Conservation (phyloP, 1,140 invertebrate genomes). For the Orchestia grillus region DNA sequence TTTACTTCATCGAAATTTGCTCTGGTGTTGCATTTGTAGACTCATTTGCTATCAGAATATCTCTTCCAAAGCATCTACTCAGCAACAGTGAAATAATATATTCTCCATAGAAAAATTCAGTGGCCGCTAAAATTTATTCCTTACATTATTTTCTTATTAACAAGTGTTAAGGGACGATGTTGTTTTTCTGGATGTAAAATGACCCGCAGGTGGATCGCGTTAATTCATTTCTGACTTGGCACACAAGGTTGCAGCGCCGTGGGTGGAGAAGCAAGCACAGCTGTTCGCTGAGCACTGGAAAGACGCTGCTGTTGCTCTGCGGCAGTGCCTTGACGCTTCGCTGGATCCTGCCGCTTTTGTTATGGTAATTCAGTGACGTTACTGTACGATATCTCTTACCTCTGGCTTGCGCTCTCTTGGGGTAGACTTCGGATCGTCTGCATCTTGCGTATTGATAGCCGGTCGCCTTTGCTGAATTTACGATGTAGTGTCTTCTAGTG, state of each 20-base stretch:
- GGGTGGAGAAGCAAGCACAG: neutral
- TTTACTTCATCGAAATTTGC: no score
- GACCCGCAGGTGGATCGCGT: no score
- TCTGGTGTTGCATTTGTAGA: no score
- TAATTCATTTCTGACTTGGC: neutral
- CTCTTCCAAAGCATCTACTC: no score
- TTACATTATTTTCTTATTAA: no score
- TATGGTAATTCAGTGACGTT: neutral
- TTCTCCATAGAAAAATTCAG: no score
- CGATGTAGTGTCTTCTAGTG: neutral
- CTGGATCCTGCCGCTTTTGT: slow-evolving; percentile 49
- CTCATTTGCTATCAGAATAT: no score
- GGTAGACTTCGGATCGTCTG: neutral
- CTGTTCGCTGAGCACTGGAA: neutral
- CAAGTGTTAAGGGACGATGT: no score
- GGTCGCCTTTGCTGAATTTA: neutral
- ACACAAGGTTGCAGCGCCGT: neutral
- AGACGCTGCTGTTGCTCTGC: neutral
- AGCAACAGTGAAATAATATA: no score
- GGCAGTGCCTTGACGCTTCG: neutral
- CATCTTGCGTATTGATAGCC: neutral
- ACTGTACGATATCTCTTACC: neutral
- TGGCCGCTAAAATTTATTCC: no score
- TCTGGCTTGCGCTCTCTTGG: neutral
- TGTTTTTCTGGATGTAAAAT: no score